Evolutionary conservation across 2,888 invertebrate species (phyloP).

Genomic region (Nesidiocoris tenuis): DNA sequence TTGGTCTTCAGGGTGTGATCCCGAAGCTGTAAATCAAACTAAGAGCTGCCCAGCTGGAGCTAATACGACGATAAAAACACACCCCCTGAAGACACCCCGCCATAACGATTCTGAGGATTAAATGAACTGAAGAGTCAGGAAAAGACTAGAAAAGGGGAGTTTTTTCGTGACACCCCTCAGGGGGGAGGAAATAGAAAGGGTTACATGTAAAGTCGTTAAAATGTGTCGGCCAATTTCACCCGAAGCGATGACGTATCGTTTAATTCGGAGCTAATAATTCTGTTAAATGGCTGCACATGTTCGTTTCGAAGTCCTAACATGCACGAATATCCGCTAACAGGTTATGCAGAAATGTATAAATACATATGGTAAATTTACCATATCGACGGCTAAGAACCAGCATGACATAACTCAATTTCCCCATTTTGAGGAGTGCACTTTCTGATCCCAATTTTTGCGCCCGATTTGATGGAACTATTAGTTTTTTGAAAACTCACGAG

Average conservation of each 20-base stretch:
- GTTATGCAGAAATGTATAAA: no score
- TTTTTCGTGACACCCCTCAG: constrained; percentile 9
- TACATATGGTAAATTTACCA: no score
- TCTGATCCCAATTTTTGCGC: no score
- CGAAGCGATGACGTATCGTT: constrained; percentile 21
- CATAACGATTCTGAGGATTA: constrained; percentile 11
- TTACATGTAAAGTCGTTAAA: constrained; percentile 18
- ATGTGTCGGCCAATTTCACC: constrained; percentile 22
- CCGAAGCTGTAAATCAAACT: constrained; percentile 22
- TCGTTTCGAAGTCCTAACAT: background rate
- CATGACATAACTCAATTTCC: no score
- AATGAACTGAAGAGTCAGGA: constrained; percentile 27
- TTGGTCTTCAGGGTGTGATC: background rate
- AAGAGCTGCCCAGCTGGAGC: constrained; percentile 16
- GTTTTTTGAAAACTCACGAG: no score
- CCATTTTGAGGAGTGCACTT: no score
- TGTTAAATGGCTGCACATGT: constrained; percentile 29
- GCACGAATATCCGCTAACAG: no score
- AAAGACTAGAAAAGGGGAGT: constrained; percentile 9
- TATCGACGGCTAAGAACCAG: no score
- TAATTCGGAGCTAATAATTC: constrained; percentile 31
- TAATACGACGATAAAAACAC: constrained; percentile 26
- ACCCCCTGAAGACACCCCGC: background rate
- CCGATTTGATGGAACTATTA: no score
- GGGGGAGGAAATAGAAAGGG: constrained; percentile 5